A percentile compares a stretch with the other conserved stretches of the same genome.
These are phyloP conservation scores for Lypha dubia DNA, from an alignment of 2,888 invertebrate genomes.

Conservation along the genomic window DNA sequence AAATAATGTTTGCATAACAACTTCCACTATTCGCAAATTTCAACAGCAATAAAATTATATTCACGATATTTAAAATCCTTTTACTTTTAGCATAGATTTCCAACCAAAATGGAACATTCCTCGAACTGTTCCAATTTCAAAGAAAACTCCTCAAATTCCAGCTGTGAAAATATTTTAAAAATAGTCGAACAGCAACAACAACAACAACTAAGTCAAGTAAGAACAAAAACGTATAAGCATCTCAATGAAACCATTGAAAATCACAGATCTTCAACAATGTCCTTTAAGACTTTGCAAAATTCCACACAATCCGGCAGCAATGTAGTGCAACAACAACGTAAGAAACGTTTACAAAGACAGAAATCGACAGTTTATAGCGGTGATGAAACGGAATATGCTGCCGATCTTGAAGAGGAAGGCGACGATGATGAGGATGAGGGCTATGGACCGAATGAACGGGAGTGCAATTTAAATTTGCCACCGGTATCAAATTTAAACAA, in stretches of 20 bases:
- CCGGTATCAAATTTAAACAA: slow-evolving; percentile 52
- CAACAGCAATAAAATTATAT: background rate
- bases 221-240: slow-evolving; percentile 46
- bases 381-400: slow-evolving; percentile 76
- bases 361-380: slow-evolving; percentile 72
- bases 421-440: slow-evolving; percentile 72
- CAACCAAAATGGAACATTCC: slow-evolving; percentile 54
- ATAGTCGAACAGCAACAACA: slow-evolving; percentile 50
- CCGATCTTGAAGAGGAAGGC: slow-evolving; percentile 78
- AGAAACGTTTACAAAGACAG: slow-evolving; percentile 77
- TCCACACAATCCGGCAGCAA: background rate
- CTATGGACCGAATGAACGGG: slow-evolving; percentile 58
- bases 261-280: slow-evolving; percentile 27
- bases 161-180: slow-evolving; percentile 62
- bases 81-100: slow-evolving; percentile 43
- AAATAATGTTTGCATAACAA: slow-evolving; percentile 59
- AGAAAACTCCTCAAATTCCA: slow-evolving; percentile 59
- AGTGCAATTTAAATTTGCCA: slow-evolving; percentile 40
- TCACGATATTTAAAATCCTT: background rate
- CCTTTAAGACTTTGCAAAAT: slow-evolving; percentile 33
- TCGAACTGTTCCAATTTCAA: slow-evolving; percentile 55
- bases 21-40: background rate
- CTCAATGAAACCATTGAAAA: slow-evolving; percentile 23
- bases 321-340: slow-evolving; percentile 69
- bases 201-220: slow-evolving; percentile 46